Conservation (phyloP, 2,113 vertebrate genomes). For the Corvus hawaiiensis region DNA sequence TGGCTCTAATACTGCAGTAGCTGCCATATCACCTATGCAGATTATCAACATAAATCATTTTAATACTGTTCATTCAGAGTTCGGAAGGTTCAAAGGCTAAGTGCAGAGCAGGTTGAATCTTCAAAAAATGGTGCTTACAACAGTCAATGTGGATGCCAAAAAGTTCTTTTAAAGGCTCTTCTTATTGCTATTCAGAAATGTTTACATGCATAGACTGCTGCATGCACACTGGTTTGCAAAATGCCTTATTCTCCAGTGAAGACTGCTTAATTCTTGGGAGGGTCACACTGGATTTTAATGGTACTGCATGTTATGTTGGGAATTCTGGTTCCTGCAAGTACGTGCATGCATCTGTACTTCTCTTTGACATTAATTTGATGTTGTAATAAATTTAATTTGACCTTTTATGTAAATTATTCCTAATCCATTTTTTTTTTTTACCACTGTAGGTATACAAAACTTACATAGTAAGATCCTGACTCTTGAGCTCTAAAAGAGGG, state of each 20-base stretch:
- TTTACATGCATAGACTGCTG: neutral
- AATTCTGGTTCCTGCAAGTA: neutral
- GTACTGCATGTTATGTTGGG: neutral
- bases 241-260: neutral
- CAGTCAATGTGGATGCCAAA: neutral
- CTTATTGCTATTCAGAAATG: neutral
- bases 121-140: neutral
- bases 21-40: neutral
- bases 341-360: neutral
- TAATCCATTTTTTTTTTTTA: neutral
- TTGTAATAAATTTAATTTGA: neutral
- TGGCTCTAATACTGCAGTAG: neutral
- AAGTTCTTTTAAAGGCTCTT: neutral
- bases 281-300: neutral
- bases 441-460: neutral
- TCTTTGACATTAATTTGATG: neutral
- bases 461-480: neutral
- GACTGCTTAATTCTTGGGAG: neutral
- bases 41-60: slow-evolving; percentile 8
- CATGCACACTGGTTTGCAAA: neutral
- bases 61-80: neutral
- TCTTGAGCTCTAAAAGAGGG: neutral
- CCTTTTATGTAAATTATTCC: neutral
- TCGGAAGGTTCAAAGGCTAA: slow-evolving; percentile 18
- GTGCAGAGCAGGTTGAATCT: neutral